Base-by-base conservation (phyloP, 2,888 invertebrate genomes). In the Linnaemya tessellans region DNA sequence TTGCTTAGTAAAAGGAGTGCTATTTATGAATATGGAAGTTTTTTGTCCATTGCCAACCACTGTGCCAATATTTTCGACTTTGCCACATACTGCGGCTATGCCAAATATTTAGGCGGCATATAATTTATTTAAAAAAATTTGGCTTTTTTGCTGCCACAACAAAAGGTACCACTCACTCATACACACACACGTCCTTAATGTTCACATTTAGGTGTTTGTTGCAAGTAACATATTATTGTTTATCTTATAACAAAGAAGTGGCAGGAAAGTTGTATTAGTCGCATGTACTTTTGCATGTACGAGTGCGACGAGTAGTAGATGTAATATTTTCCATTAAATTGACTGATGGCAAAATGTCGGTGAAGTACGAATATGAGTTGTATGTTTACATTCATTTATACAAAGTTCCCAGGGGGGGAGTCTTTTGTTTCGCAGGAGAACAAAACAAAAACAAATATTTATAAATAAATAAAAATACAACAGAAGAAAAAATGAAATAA, bases 331-430 rank as follows among this genome's bases (percentile, higher is more conserved):
- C 30, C 54, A 79, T 79, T 84, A 73, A 84, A 80, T 65, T 84
- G 80, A 80, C 46, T 80, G 77, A 84, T 80, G 80, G 75, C 41
- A 56, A 80, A 84, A 80, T 68, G 43, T 20, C 38, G 15, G 49
- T 65, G 41, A 43, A 75, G 30, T 67, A 58, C 64, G 43, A 30
- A 30, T 56, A 65, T 43, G 70, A 25, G 11, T 7, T 4, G 41
- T 3, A 20, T 79, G 79, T 79, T 74, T 58, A 70, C 74, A 79
- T 67, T 25, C 56, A 30, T 56, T 13, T 7, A 3, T 10, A 71
- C 71, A 77, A 67, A 77, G 13, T 77, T 80, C 75, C 80, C 84
- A 56, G 67, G 80, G 80, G 80, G 80, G 77, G 43, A 62, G 49
- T 38, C 80, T 70, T 80, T 80, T 73, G 74, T 80, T 80, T 74